Evolutionary conservation across 1,140 invertebrate genomes (phyloP), one percentile per base, ranked within the genome.

Genomic region (Belonocnema kinseyi): DNA sequence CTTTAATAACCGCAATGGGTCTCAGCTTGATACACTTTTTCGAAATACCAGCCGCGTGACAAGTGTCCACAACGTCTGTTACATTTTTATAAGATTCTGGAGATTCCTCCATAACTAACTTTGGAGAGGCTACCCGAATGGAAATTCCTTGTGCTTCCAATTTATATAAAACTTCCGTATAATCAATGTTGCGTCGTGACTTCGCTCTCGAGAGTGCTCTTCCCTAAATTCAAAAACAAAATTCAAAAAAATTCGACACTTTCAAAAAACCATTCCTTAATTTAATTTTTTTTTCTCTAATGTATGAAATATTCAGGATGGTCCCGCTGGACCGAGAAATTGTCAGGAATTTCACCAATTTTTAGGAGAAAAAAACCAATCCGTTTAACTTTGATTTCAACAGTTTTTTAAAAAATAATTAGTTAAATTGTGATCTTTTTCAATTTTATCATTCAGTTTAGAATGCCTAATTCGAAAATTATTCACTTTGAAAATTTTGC

Each of bases 61-160:
- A 99, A 7, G 99, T 99, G 90, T 99, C 94, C 0, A 99, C 99
- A 61, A 99, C 99, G 93, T 99, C 99, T 2, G 98, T 99, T 0
- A 99, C 99, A 94, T 99, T 98, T 92, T 99, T 99, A 90, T 99
- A 99, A 0, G 98, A 99, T 90, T 99, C 98, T 0, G 99, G 99
- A 66, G 99, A 97, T 93, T 99, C 99, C 93, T 99, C 99, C 98
- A 99, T 99, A 0, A 99, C 98, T 76, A 99, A 92, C 92, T 99
- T 99, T 0, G 99, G 99, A 14, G 98, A 99, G 40, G 99, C 99
- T 0, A 99, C 98, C 88, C 99, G 93, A 78, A 99, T 99, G 2
- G 98, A 97, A 83, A 99, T 99, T n/a, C 98, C 98, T 92, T 97
- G 94, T 58, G 94, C 91, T 83, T 98, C 94, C 54, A 99, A 90